Evolutionary conservation across 2,888 invertebrate genomes (phyloP).

Genomic region (Ophioninae sp.): DNA sequence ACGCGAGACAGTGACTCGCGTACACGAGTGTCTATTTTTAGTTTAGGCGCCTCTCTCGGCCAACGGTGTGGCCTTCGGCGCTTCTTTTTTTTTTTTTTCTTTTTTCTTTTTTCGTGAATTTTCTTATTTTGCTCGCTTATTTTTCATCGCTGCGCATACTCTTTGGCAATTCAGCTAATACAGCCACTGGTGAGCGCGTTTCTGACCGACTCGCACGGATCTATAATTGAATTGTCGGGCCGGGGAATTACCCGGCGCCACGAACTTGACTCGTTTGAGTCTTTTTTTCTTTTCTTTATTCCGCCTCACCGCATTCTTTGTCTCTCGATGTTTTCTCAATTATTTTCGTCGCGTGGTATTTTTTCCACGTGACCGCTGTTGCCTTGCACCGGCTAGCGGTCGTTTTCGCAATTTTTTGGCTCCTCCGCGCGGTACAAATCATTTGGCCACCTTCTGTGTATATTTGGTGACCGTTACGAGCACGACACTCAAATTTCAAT

Average conservation of each 20-base stretch:
- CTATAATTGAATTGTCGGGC: slow-evolving; percentile 41
- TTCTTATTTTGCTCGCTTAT: slow-evolving; percentile 33
- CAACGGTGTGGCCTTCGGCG: slow-evolving; percentile 46
- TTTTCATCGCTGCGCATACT: background rate
- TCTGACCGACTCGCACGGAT: background rate
- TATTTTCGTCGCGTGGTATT: background rate
- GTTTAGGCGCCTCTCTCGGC: slow-evolving; percentile 61
- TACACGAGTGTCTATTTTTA: slow-evolving; percentile 72
- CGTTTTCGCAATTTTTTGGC: background rate
- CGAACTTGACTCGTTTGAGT: background rate
- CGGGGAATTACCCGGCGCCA: slow-evolving; percentile 36
- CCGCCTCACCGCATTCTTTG: background rate
- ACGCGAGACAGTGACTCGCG: slow-evolving; percentile 71
- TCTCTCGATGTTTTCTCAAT: background rate
- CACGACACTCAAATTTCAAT: background rate
- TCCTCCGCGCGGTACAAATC: background rate
- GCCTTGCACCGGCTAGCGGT: background rate
- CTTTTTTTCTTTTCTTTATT: slow-evolving; percentile 9
- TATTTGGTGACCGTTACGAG: background rate
- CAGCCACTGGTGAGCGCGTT: background rate
- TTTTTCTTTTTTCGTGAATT: slow-evolving; percentile 27
- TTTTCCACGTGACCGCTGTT: background rate
- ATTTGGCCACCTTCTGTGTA: background rate
- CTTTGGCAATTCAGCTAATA: background rate
- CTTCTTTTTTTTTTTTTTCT: slow-evolving; percentile 30